Conservation (phyloP, 2,797 vertebrate species). For the Ara ararauna region DNA sequence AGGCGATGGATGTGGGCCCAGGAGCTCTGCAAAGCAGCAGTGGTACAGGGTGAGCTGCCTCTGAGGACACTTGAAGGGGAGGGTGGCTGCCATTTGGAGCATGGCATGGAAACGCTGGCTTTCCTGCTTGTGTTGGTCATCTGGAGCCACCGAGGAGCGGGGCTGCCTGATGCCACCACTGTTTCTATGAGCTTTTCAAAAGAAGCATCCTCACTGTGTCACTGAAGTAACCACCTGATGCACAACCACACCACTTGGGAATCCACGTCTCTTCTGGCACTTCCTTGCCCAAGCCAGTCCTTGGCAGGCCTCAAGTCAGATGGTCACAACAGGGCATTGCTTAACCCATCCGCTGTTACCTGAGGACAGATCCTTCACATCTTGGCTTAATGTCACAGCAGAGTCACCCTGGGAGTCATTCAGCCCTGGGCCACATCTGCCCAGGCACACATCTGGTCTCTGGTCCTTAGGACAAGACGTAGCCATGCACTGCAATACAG, state of each 20-base stretch:
- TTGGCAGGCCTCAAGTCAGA: background rate
- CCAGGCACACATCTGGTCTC: background rate
- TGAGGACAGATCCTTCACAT: background rate
- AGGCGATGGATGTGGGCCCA: background rate
- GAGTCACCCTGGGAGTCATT: background rate
- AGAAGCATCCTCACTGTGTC: background rate
- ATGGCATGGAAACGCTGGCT: background rate
- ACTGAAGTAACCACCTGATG: background rate
- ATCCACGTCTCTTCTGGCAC: background rate
- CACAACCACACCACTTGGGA: background rate
- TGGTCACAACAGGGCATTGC: background rate
- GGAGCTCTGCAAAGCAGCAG: background rate
- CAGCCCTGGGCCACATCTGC: background rate
- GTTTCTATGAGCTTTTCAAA: background rate
- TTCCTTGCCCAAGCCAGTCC: background rate
- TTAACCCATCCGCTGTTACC: background rate
- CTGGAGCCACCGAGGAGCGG: rapidly evolving
- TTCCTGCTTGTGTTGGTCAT: background rate
- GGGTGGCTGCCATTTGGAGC: background rate
- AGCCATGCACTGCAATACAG: background rate
- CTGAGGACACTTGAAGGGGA: background rate
- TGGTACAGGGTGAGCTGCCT: background rate
- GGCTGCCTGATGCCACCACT: background rate
- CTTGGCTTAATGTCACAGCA: background rate
- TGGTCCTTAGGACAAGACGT: background rate